phyloP scores from a whole-genome alignment of 2,888 invertebrate genomes.

The Taenaris catops region DNA sequence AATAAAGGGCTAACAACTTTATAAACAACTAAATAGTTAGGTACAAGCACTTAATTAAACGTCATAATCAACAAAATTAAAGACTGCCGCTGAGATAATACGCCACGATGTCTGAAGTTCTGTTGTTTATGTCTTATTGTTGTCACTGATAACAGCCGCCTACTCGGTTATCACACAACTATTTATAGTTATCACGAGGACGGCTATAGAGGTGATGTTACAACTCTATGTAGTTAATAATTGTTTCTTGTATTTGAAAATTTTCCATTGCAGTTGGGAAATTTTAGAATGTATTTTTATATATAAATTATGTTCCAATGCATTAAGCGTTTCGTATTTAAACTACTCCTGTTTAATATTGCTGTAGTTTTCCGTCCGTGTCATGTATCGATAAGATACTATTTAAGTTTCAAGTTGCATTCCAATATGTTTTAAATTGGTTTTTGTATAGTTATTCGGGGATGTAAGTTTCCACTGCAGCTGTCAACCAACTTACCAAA shows the following conservation, averaged over 20 bases:
- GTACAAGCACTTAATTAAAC: constrained; percentile 1
- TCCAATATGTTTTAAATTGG: too few species aligned
- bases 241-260: constrained; percentile 17
- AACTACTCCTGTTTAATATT: too few species aligned
- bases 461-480: too few species aligned
- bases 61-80: constrained; percentile 2
- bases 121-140: constrained; percentile 55
- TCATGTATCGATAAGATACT: too few species aligned
- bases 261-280: constrained; percentile 13
- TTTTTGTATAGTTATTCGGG: too few species aligned
- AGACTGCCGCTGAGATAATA: constrained; percentile 19
- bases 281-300: neutral
- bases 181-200: constrained; percentile 46
- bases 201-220: constrained; percentile 24
- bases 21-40: constrained; percentile 1
- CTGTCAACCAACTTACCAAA: too few species aligned
- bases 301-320: too few species aligned
- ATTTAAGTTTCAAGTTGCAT: too few species aligned
- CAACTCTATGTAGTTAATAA: constrained; percentile 21
- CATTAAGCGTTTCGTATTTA: too few species aligned
- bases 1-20: neutral
- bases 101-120: constrained; percentile 23
- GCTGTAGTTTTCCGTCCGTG: too few species aligned
- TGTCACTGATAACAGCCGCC: constrained; percentile 51
- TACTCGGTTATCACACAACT: constrained; percentile 53